A percentile compares a stretch with the other conserved stretches of the same genome.
Evolutionary conservation across 1,140 invertebrate species (phyloP).

Genomic region (Diabrotica virgifera): DNA sequence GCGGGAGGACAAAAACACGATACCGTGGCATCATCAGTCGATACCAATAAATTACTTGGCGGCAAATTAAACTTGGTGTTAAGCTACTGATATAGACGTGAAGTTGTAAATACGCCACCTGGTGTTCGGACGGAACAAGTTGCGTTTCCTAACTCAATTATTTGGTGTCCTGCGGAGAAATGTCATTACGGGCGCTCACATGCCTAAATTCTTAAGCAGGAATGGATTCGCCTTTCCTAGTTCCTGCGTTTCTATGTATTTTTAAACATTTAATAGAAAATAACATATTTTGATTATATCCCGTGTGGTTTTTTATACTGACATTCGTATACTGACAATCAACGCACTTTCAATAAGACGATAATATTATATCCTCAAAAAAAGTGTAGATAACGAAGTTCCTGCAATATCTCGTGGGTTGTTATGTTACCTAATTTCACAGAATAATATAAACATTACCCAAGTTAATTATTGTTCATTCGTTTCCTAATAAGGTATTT

Average conservation of each 20-base stretch:
- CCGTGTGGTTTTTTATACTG: too few species aligned
- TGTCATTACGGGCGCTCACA: slow-evolving; percentile 26
- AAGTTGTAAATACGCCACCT: slow-evolving; percentile 29
- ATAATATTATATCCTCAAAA: too few species aligned
- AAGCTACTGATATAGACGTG: slow-evolving; percentile 9
- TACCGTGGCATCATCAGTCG: neutral
- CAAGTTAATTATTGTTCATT: too few species aligned
- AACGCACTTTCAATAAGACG: too few species aligned
- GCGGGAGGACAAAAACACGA: neutral
- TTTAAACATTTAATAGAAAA: too few species aligned
- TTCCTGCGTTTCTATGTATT: neutral
- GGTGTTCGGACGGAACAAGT: slow-evolving; percentile 33
- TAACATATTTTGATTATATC: too few species aligned
- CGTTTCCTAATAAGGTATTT: too few species aligned
- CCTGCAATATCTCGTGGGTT: too few species aligned
- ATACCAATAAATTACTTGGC: neutral
- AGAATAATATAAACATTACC: too few species aligned
- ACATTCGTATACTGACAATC: too few species aligned
- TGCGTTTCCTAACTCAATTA: slow-evolving; percentile 36
- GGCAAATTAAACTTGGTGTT: slow-evolving; percentile 9
- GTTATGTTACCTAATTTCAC: too few species aligned
- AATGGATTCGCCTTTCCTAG: neutral
- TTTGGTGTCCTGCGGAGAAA: slow-evolving; percentile 33
- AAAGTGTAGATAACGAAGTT: too few species aligned
- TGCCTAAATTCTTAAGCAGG: neutral